Evolutionary conservation across 2,797 vertebrate species (phyloP), one percentile per base, ranked within the genome.

Genomic region (Petrocephalus schoutedeni): DNA sequence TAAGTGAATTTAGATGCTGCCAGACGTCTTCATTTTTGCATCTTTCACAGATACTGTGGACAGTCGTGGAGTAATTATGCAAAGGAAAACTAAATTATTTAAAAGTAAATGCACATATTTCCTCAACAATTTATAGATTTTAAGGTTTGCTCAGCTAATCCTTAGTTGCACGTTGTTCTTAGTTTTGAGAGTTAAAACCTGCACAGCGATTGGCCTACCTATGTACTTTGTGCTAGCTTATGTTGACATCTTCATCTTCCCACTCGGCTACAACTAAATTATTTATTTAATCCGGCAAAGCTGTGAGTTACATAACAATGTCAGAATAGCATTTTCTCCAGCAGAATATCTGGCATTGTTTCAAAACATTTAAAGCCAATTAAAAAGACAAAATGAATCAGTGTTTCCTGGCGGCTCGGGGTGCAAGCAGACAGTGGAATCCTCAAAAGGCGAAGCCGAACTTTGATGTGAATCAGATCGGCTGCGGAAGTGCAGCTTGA

Each of bases 311-410:
- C 54, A n/a, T 59, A 59, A 32, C 54, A 85, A 32, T 51, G 53
- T 45, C 36, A 19, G 36, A 80, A 80, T 80, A 80, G 3, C 32
- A 49, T 49, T 41, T 80, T 49, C 36, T 28, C 14, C 19, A 19
- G 74, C 41, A 49, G 36, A 80, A 19, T 36, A 32, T 83, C 45
- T 83, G 80, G 36, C 57, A 61, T 49, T 86, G 57, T 86, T 21
- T 86, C 28, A 49, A 45, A 54, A 45, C 41, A 45, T 49, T 45
- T 61, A 21, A 61, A 86, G 59, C 28, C 36, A 86, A 61, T 49
- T 59, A 49, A 67, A 67, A 86, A 36, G 57, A 86, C 56, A 86
- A 86, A 57, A 67, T 64, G 57, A 86, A 86, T n/a, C n/a, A 19
- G 54, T 59, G 54, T 36, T 58, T 41, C 19, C 19, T 41, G 16